Conservation (phyloP, 2,797 vertebrate species). For the Myotis vivesi region DNA sequence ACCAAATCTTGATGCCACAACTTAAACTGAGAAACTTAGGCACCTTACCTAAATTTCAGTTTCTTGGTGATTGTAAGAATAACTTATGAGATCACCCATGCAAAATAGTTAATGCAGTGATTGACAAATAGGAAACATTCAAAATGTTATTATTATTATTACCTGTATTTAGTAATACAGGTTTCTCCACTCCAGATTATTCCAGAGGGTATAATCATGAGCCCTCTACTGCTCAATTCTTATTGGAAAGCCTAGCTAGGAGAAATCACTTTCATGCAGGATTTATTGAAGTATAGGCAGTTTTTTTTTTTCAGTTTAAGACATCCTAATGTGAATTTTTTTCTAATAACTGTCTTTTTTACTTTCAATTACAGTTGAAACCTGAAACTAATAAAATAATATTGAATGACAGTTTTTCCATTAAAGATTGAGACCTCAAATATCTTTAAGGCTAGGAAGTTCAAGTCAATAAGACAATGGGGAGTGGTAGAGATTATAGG, state of each 20-base stretch:
- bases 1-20: neutral
- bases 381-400: neutral
- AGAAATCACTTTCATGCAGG: neutral
- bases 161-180: neutral
- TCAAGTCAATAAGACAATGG: neutral
- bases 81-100: neutral
- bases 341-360: neutral
- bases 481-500: neutral
- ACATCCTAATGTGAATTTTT: neutral
- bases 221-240: neutral
- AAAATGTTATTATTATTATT: neutral
- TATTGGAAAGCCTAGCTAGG: neutral
- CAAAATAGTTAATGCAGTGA: neutral
- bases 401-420: neutral
- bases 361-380: neutral
- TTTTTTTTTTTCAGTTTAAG: neutral
- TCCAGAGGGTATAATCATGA: neutral
- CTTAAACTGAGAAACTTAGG: neutral
- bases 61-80: neutral
- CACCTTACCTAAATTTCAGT: neutral
- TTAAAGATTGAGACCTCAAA: neutral
- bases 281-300: neutral
- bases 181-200: neutral
- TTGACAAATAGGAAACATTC: neutral
- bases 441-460: neutral